phyloP scores from a whole-genome alignment of 2,113 vertebrate genomes.

The Pleuronectes platessa region DNA sequence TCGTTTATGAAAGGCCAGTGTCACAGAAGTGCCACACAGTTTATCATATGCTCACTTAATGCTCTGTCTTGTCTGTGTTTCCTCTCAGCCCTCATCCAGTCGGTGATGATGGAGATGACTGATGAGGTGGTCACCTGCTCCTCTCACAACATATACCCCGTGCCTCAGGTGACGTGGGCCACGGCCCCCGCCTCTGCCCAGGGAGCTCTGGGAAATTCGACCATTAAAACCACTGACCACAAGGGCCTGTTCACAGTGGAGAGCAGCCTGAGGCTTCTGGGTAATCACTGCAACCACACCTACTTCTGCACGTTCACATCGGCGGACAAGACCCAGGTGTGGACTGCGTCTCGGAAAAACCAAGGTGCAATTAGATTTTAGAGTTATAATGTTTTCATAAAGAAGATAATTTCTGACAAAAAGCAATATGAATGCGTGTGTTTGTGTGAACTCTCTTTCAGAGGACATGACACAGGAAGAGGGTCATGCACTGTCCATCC shows the following conservation, averaged over 20 bases:
- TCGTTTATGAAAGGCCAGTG: not conserved
- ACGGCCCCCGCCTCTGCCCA: constrained; percentile 38
- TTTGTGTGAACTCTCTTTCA: constrained; percentile 46
- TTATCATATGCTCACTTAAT: not conserved
- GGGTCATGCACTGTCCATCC: constrained; percentile 70
- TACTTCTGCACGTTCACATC: constrained; percentile 81
- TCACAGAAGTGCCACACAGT: too few relatives aligned
- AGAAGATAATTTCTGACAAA: not conserved
- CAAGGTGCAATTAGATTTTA: constrained; percentile 70
- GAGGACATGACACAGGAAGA: constrained; percentile 69
- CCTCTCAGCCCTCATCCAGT: constrained; percentile 76
- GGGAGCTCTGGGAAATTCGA: constrained; percentile 61
- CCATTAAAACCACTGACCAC: constrained; percentile 74
- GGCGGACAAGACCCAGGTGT: constrained; percentile 78
- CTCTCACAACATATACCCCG: constrained; percentile 78
- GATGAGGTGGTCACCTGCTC: constrained; percentile 72
- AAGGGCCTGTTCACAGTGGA: constrained; percentile 78
- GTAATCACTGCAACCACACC: constrained; percentile 68
- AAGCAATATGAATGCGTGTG: not conserved
- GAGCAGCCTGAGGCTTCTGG: constrained; percentile 74
- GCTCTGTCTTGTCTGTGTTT: not conserved
- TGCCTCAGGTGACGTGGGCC: constrained; percentile 74
- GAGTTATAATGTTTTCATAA: not conserved
- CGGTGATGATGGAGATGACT: constrained; percentile 76
- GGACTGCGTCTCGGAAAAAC: constrained; percentile 78